These are phyloP conservation scores for Mastigias papua DNA, from an alignment of 30 jellyfish, hydroid and myxozoan species.

Conservation along the genomic window DNA sequence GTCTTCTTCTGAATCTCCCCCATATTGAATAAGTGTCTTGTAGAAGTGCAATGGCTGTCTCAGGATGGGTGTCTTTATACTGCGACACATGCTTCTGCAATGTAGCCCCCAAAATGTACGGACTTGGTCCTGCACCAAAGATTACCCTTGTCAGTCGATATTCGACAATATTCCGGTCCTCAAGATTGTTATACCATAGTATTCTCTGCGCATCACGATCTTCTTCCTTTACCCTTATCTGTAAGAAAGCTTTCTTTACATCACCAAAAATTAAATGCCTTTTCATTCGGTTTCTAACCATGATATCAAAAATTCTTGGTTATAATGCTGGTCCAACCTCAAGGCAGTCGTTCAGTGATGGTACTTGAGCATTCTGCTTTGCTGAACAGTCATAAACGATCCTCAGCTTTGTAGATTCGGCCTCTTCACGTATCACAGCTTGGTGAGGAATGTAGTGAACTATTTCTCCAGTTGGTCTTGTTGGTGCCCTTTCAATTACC, in stretches of 20 bases:
- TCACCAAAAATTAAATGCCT: constrained; percentile 48
- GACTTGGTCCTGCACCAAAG: constrained; percentile 4
- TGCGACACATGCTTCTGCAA: neutral
- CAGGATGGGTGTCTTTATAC: neutral
- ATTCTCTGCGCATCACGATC: constrained; percentile 29
- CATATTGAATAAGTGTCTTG: constrained; percentile 11
- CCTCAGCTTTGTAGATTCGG: constrained; percentile 63
- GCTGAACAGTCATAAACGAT: constrained; percentile 79
- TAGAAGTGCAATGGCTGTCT: neutral
- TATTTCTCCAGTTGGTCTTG: constrained; percentile 7
- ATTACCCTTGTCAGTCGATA: neutral
- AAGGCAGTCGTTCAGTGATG: constrained; percentile 79
- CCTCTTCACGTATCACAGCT: constrained; percentile 71
- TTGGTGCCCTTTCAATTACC: constrained; percentile 41
- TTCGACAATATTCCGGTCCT: neutral
- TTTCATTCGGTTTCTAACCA: constrained; percentile 61
- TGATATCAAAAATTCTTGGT: constrained; percentile 42
- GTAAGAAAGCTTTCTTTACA: constrained; percentile 66
- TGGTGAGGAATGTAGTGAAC: constrained; percentile 70
- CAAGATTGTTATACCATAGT: neutral
- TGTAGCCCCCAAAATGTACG: neutral
- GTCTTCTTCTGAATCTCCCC: constrained; percentile 39
- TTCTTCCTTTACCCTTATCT: constrained; percentile 54
- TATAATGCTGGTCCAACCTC: constrained; percentile 74
- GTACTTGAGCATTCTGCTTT: constrained; percentile 33